These are phyloP conservation scores for Drosophila eugracilis DNA, from an alignment of 1,140 invertebrate species.

Conservation along the genomic window DNA sequence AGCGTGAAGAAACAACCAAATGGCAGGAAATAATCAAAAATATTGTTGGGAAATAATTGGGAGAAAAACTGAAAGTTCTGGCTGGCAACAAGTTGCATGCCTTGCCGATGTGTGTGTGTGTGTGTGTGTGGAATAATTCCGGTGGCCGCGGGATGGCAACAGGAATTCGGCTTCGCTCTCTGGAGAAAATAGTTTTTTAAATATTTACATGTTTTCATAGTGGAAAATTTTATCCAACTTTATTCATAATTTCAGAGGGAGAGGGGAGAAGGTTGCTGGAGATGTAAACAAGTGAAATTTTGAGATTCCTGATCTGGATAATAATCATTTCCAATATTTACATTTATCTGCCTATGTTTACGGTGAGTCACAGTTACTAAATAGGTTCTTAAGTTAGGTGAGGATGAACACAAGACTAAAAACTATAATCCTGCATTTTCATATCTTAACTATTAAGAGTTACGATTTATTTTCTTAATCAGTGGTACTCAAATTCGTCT, in stretches of 20 bases:
- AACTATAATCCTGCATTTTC: no score
- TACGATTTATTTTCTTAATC: no score
- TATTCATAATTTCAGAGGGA: conserved; percentile 1
- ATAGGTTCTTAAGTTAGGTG: no score
- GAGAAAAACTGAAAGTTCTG: conserved; percentile 22
- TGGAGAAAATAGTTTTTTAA: conserved; percentile 37
- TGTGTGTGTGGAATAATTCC: conserved; percentile 27
- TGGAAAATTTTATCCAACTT: conserved; percentile 16
- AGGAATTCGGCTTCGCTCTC: conserved; percentile 5
- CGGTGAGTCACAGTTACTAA: no score
- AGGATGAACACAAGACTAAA: no score
- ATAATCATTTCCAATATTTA: background rate
- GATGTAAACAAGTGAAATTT: background rate
- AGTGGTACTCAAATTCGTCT: no score
- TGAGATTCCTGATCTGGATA: no score
- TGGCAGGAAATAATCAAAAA: conserved; percentile 10
- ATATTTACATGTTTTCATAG: conserved; percentile 39
- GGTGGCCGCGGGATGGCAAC: background rate
- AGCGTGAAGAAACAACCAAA: conserved; percentile 17
- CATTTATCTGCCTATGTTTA: background rate
- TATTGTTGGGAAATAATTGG: conserved; percentile 5
- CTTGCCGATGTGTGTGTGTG: conserved; percentile 35
- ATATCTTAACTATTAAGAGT: no score
- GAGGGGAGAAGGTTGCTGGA: background rate
- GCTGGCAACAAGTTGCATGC: conserved; percentile 37